Conservation (phyloP, 2,888 invertebrate genomes). For the Cryptocephalus primarius region DNA sequence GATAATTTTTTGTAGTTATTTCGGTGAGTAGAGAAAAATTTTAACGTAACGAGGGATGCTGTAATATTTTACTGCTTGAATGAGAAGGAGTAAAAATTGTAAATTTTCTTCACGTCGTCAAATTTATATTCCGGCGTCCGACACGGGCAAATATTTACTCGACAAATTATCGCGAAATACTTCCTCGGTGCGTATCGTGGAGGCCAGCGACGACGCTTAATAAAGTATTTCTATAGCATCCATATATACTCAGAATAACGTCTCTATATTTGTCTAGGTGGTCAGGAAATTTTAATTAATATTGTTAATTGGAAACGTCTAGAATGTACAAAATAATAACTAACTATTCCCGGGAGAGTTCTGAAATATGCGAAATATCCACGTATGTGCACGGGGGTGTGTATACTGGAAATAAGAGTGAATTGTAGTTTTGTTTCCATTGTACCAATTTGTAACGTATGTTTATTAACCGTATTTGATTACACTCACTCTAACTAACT, state of each 20-base stretch:
- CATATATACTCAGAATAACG: constrained; percentile 13
- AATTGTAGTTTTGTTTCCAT: constrained; percentile 11
- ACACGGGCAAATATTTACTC: constrained; percentile 22
- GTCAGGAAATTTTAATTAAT: constrained; percentile 33
- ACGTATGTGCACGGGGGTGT: not conserved
- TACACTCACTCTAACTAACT: constrained; percentile 9
- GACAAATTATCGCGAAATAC: constrained; percentile 23
- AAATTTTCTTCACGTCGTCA: no score
- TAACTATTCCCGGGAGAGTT: constrained; percentile 22
- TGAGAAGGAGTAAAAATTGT: no score
- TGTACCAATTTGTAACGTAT: constrained; percentile 16
- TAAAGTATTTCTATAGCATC: constrained; percentile 5
- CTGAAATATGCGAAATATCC: constrained; percentile 16
- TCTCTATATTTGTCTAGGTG: constrained; percentile 31
- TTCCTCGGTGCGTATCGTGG: constrained; percentile 8
- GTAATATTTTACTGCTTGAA: no score
- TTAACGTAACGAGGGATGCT: no score
- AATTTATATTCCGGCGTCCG: constrained; percentile 4
- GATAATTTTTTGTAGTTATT: no score
- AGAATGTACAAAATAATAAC: constrained; percentile 29
- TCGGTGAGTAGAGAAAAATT: no score
- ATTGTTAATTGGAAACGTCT: constrained; percentile 32
- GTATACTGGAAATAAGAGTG: not conserved
- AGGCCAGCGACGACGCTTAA: constrained; percentile 2
- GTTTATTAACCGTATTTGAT: constrained; percentile 17